phyloP scores from a whole-genome alignment of 2,888 invertebrate species.

The Seira musarum region DNA sequence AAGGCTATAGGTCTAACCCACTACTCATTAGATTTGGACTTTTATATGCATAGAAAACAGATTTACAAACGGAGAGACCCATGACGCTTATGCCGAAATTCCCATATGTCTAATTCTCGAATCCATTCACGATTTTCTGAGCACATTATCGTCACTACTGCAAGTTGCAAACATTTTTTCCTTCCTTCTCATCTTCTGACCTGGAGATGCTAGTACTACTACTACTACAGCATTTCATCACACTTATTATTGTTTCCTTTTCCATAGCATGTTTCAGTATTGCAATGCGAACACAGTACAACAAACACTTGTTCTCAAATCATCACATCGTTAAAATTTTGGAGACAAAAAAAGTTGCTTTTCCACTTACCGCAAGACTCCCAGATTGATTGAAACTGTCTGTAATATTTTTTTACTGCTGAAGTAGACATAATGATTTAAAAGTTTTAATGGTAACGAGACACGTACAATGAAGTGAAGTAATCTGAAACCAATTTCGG shows the following conservation, averaged over 20 bases:
- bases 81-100: conserved; percentile 10
- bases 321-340: background rate
- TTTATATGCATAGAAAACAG: background rate
- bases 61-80: background rate
- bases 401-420: too few relatives aligned
- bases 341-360: too few relatives aligned
- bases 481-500: too few relatives aligned
- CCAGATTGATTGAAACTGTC: too few relatives aligned
- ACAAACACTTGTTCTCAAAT: background rate
- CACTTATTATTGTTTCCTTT: background rate
- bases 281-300: background rate
- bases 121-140: conserved; percentile 38
- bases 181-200: background rate
- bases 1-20: background rate
- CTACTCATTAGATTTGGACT: background rate
- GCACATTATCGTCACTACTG: background rate
- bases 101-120: conserved; percentile 25
- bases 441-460: too few relatives aligned
- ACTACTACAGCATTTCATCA: background rate
- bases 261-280: background rate
- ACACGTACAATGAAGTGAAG: too few relatives aligned
- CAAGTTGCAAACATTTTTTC: background rate
- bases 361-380: too few relatives aligned
- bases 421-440: too few relatives aligned
- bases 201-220: background rate